A percentile compares a stretch with the other conserved stretches of the same genome.
Evolutionary conservation across 53 echinoderm and acorn worm species (phyloP).

Genomic region (Pentamera pediparva): DNA sequence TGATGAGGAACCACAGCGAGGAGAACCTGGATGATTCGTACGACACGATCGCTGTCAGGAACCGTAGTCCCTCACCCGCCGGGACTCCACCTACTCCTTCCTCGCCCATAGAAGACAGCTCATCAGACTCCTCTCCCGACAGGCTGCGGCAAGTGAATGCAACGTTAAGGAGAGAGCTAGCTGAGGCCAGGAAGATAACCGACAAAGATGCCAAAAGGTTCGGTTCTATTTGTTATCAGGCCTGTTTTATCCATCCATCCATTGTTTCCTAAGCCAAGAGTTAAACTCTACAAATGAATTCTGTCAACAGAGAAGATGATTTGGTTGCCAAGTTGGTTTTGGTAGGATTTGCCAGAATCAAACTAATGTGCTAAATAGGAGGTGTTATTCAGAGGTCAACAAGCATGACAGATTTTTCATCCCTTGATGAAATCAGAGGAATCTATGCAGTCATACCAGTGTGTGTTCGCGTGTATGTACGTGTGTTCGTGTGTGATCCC

Average conservation of each 20-base stretch:
- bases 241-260: neutral
- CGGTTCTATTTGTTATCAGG: too few species aligned
- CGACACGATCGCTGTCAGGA: slow-evolving; percentile 7
- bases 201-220: slow-evolving; percentile 96
- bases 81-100: neutral
- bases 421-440: too few species aligned
- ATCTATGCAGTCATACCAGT: neutral
- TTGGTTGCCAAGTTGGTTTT: too few species aligned
- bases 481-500: too few species aligned
- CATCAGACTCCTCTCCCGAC: slow-evolving; percentile 37
- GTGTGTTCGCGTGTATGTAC: too few species aligned
- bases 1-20: slow-evolving; percentile 27
- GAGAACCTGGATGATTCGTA: slow-evolving; percentile 33
- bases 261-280: neutral
- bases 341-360: neutral
- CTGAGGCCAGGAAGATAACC: slow-evolving; percentile 60
- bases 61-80: slow-evolving; percentile 20
- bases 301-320: too few species aligned
- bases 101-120: slow-evolving; percentile 38
- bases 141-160: slow-evolving; percentile 63
- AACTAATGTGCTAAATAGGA: neutral
- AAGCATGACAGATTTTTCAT: neutral
- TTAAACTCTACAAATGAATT: too few species aligned
- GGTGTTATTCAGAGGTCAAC: neutral
- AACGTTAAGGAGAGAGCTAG: slow-evolving; percentile 64